Conservation (phyloP, 2,113 vertebrate genomes). For the Eublepharis macularius region DNA sequence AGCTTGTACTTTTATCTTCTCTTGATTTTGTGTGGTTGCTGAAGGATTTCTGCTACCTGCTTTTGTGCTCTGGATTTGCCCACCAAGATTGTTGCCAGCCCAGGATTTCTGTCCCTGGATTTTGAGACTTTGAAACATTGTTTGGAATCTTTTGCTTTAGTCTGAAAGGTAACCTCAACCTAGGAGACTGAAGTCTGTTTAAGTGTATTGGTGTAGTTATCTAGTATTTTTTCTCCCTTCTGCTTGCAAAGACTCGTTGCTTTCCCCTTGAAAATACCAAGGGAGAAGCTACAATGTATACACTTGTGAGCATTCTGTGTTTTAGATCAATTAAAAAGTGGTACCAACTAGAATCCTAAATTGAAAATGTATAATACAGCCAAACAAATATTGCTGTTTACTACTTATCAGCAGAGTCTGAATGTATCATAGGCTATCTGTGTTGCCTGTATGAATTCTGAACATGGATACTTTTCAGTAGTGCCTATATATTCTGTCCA, state of each 20-base stretch:
- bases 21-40: too few relatives aligned
- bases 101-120: too few relatives aligned
- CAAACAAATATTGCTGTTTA: neutral
- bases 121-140: too few relatives aligned
- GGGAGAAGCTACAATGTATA: neutral
- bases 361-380: neutral
- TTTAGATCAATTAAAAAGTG: neutral
- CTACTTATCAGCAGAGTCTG: neutral
- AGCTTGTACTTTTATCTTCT: too few relatives aligned
- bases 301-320: neutral
- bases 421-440: neutral
- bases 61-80: too few relatives aligned
- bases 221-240: too few relatives aligned
- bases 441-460: neutral
- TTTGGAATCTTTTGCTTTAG: too few relatives aligned
- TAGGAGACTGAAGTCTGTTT: too few relatives aligned
- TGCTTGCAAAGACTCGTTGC: neutral
- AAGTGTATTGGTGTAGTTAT: too few relatives aligned
- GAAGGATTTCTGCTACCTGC: too few relatives aligned
- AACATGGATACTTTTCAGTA: neutral
- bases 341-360: neutral
- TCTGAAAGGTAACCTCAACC: too few relatives aligned
- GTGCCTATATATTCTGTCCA: neutral
- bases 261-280: neutral
- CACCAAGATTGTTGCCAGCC: too few relatives aligned